Base-by-base conservation (phyloP, 2,888 invertebrate species). In the Oscheius myriophilus region DNA sequence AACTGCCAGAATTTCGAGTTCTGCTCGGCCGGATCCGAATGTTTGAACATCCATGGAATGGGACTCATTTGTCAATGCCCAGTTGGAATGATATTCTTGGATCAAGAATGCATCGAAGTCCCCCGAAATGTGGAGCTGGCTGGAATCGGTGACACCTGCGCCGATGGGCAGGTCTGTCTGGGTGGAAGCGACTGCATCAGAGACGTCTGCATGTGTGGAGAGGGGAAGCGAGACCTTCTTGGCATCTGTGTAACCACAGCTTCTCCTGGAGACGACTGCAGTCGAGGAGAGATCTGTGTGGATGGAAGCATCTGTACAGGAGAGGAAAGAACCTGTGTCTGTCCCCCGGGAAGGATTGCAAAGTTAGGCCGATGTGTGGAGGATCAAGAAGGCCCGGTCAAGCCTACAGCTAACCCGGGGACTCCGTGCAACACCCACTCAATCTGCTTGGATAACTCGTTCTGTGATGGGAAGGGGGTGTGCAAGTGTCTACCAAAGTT, bases 31-130 rank as follows among this genome's bases (percentile, higher is more conserved):
- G 82, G 81, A 18, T 71, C 79, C n/a, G 78, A 79, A 41, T 84
- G 84, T 65, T 52, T 67, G 21, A 69, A 67, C 18, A 76, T 82
- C n/a, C 54, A 69, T 23, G 78, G 77, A 9, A 63, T 80, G 4
- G 84, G 84, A 1, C 64, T 71, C 39, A 76, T 84, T n/a, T 84
- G 84, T 52, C 78, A 80, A 46, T 84, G 84, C 62, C 67, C 64
- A 1, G 72, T 75, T 11, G 55, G 65, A 14, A 71, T 66, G 0
- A 62, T 82, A 12, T 67, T 76, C n/a, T 63, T 76, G 41, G 72
- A 75, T 11, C 76, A 72, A 2, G 75, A 77, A 18, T 84, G 84
- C 65, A 52, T 83, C 3, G 54, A 55, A 26, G 51, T 62, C 0
- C 70, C 78, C 9, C 64, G 71, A n/a, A 73, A 75, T 2, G 57